Conservation (phyloP, 1,140 invertebrate species). For the Drosophila malerkotliana region DNA sequence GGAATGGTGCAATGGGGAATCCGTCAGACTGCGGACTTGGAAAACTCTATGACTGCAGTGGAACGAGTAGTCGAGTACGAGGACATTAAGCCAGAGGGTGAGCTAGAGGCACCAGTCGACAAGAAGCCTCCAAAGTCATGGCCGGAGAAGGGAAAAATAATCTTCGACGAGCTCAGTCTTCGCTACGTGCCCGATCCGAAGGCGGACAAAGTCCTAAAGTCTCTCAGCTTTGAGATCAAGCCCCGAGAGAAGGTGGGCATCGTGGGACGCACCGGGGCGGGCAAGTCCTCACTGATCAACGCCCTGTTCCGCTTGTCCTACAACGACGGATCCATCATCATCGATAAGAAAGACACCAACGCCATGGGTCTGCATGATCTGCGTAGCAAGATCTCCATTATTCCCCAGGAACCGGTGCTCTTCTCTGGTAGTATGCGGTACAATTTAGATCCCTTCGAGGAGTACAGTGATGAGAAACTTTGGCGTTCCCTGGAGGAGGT, state of each 20-base stretch:
- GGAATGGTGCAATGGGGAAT: conserved; percentile 95
- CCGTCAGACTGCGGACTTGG: conserved; percentile 91
- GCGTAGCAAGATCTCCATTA: conserved; percentile 92
- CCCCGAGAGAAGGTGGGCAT: conserved; percentile 89
- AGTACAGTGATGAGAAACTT: conserved; percentile 90
- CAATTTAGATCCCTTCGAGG: conserved; percentile 94
- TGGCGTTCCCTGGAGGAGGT: conserved; percentile 91
- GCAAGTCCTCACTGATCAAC: conserved; percentile 94
- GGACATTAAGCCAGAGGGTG: conserved; percentile 88
- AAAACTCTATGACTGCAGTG: conserved; percentile 93
- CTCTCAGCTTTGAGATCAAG: conserved; percentile 86
- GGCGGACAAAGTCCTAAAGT: conserved; percentile 86
- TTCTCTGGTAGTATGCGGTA: conserved; percentile 92
- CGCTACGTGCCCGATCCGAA: conserved; percentile 88
- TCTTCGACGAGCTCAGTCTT: conserved; percentile 88
- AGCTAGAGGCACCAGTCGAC: conserved; percentile 86
- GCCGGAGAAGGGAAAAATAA: conserved; percentile 89
- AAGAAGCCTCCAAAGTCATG: conserved; percentile 88
- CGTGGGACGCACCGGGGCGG: conserved; percentile 95
- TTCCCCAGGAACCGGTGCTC: conserved; percentile 95
- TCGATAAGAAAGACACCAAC: conserved; percentile 88
- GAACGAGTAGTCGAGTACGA: conserved; percentile 92
- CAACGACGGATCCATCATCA: conserved; percentile 89
- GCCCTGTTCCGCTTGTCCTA: conserved; percentile 91
- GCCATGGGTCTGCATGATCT: conserved; percentile 88